These are phyloP conservation scores for Potorous gilbertii DNA, from an alignment of 2,797 vertebrate genomes.

Conservation along the genomic window DNA sequence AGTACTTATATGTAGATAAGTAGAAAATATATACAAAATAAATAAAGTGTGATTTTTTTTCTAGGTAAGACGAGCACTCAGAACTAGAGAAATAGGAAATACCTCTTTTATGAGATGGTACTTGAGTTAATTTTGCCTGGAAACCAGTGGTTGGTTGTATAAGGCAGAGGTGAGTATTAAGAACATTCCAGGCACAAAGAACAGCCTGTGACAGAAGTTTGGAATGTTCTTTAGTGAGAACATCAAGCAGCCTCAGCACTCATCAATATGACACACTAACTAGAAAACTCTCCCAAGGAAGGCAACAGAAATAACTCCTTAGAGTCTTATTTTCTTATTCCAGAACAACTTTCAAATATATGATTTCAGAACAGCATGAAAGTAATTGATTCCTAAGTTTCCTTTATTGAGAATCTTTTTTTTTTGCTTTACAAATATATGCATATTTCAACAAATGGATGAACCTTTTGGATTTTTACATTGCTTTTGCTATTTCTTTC, in stretches of 20 bases:
- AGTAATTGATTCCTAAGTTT: constrained; percentile 16
- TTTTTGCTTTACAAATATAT: constrained; percentile 12
- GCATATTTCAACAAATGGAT: not conserved
- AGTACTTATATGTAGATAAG: not conserved
- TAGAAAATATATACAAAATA: not conserved
- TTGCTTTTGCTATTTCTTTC: not conserved
- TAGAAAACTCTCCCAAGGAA: constrained; percentile 10
- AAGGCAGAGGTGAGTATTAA: not conserved
- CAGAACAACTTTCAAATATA: not conserved
- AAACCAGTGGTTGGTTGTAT: not conserved
- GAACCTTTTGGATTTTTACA: not conserved
- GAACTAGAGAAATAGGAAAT: not conserved
- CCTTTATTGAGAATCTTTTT: not conserved
- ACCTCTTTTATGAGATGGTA: not conserved
- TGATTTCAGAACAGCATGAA: not conserved
- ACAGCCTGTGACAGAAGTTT: not conserved
- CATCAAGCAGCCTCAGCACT: not conserved
- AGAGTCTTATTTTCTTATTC: not conserved
- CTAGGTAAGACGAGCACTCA: not conserved
- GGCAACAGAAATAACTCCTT: constrained; percentile 10
- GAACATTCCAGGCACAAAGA: not conserved
- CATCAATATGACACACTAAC: not conserved
- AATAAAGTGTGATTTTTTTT: not conserved
- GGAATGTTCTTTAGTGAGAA: not conserved
- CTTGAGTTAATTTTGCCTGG: not conserved